phyloP scores from a whole-genome alignment of 2,113 vertebrate genomes.

The Regulus satrapa region DNA sequence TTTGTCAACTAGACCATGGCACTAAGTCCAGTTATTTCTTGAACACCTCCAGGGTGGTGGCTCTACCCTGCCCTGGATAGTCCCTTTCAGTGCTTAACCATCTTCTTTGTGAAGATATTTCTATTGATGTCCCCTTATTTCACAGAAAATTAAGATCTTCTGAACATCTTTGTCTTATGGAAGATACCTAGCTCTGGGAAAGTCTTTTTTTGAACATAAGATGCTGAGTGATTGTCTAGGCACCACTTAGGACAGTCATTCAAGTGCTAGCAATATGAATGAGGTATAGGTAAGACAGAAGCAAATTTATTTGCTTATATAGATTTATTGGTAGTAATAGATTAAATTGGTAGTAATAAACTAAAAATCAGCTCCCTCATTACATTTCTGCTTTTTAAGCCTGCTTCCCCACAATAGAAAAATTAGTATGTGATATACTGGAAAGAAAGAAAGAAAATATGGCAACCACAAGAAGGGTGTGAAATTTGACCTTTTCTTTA shows the following conservation, averaged over 20 bases:
- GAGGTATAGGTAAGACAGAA: neutral
- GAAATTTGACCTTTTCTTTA: neutral
- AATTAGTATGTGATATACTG: neutral
- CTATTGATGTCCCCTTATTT: neutral
- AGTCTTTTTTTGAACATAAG: neutral
- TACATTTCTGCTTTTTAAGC: neutral
- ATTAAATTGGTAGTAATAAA: neutral
- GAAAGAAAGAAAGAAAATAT: neutral
- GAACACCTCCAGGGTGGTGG: neutral
- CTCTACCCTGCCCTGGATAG: neutral
- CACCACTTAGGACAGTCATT: neutral
- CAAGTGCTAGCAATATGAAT: neutral
- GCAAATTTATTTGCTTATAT: neutral
- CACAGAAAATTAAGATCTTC: neutral
- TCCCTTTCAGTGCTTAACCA: neutral
- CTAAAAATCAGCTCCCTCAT: neutral
- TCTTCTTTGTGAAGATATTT: neutral
- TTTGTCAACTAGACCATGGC: neutral
- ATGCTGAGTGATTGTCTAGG: neutral
- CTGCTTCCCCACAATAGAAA: neutral
- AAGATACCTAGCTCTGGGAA: neutral
- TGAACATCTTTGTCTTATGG: neutral
- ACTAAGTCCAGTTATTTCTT: neutral
- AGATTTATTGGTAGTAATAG: neutral
- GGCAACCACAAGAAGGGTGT: neutral